Percentiles rank a stretch among this genome's conserved stretches.
These are phyloP conservation scores for Phalera bucephala DNA, from an alignment of 2,888 invertebrate species.

Conservation along the genomic window DNA sequence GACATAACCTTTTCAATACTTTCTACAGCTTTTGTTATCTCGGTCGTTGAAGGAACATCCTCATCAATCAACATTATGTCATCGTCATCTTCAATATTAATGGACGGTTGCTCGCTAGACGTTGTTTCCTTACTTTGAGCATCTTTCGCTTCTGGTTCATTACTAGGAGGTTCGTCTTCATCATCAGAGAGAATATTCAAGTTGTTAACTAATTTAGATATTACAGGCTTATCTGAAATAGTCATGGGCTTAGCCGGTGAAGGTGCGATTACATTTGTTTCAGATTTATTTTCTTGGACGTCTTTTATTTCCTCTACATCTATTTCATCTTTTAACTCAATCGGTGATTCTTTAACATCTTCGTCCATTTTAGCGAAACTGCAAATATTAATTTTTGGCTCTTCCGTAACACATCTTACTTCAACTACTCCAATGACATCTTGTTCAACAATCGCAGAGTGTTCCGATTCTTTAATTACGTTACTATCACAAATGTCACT, in stretches of 20 bases:
- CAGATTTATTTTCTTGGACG: constrained; percentile 4
- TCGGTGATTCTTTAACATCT: not conserved
- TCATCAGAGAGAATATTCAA: constrained; percentile 70
- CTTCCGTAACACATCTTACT: not conserved
- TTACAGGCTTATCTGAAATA: constrained; percentile 30
- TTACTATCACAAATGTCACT: not conserved
- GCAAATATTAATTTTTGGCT: not conserved
- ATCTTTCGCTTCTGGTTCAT: constrained; percentile 14
- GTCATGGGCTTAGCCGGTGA: no score
- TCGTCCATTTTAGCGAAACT: not conserved
- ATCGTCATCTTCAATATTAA: constrained; percentile 68
- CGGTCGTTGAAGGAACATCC: constrained; percentile 28
- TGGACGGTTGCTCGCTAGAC: constrained; percentile 48
- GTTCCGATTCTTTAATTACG: constrained; percentile 5
- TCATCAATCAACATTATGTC: constrained; percentile 75
- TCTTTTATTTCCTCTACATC: constrained; percentile 6
- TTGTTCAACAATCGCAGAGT: not conserved
- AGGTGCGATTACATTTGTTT: no score
- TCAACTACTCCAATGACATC: not conserved
- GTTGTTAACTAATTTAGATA: constrained; percentile 62
- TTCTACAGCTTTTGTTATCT: constrained; percentile 15
- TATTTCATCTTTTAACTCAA: constrained; percentile 1
- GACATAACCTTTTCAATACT: constrained; percentile 15
- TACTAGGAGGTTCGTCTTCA: constrained; percentile 50
- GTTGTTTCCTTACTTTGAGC: constrained; percentile 8